Evolutionary conservation across 1,140 invertebrate species (phyloP).

Genomic region (Heliconius hewitsoni): DNA sequence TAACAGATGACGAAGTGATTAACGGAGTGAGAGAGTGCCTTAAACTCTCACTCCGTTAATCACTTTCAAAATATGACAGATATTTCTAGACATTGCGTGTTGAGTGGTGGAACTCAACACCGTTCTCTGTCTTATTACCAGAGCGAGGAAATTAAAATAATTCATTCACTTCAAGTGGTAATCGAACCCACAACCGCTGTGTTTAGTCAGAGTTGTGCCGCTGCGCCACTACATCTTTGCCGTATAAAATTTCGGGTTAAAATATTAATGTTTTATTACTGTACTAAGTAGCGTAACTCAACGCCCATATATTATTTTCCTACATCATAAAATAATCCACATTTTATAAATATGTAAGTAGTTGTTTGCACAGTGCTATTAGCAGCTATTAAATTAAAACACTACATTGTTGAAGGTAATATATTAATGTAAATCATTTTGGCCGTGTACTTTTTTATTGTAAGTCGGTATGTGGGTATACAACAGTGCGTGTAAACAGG

Average conservation of each 20-base stretch:
- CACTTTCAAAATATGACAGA: no score
- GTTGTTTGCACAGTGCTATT: slow-evolving; percentile 40
- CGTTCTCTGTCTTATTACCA: neutral
- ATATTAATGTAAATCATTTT: slow-evolving; percentile 52
- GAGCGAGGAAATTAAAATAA: neutral
- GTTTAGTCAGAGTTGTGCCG: neutral
- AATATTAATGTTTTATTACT: neutral
- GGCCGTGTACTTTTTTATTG: slow-evolving; percentile 43
- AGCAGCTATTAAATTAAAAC: slow-evolving; percentile 49
- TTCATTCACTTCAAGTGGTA: neutral
- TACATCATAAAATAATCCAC: slow-evolving; percentile 2
- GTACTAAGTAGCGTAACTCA: neutral
- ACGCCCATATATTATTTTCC: neutral
- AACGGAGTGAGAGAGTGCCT: no score
- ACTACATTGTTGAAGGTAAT: slow-evolving; percentile 47
- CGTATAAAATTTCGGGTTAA: no score
- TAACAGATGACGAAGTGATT: no score
- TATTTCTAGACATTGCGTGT: no score
- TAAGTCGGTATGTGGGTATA: slow-evolving; percentile 37
- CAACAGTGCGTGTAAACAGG: slow-evolving; percentile 41
- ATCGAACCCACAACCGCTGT: neutral
- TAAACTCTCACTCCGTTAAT: no score
- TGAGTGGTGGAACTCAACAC: neutral
- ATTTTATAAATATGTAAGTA: neutral
- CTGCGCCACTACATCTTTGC: neutral